A percentile compares a stretch with the other conserved stretches of the same genome.
These are phyloP conservation scores for Mylabris sibirica DNA, from an alignment of 2,888 invertebrate genomes.

Conservation along the genomic window DNA sequence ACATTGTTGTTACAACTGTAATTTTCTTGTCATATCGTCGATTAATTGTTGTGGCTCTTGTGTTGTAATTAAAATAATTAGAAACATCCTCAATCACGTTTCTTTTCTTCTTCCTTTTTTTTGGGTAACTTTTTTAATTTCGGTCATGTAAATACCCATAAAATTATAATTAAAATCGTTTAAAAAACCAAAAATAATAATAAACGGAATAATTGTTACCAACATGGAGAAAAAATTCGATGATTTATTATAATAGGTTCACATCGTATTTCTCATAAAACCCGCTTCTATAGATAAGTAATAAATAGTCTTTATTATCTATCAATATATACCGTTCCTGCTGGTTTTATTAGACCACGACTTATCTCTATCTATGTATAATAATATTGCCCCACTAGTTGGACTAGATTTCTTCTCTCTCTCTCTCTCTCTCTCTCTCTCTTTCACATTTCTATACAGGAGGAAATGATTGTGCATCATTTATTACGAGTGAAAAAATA, in stretches of 20 bases:
- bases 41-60: conserved; percentile 20
- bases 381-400: not conserved
- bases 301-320: conserved; percentile 9
- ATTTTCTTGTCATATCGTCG: conserved; percentile 25
- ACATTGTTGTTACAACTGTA: conserved; percentile 9
- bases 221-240: not conserved
- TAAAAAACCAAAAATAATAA: no score
- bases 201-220: no score
- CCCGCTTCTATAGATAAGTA: not conserved
- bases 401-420: not conserved
- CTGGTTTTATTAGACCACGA: conserved; percentile 13
- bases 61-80: conserved; percentile 31
- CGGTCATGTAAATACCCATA: no score
- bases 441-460: no score
- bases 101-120: no score
- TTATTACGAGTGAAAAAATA: no score
- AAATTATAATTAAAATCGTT: conserved; percentile 3
- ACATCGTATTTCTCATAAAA: not conserved
- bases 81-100: conserved; percentile 27
- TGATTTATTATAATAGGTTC: conserved; percentile 2
- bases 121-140: no score
- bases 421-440: not conserved
- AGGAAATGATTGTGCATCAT: no score
- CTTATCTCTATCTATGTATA: no score
- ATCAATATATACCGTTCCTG: not conserved